These are phyloP conservation scores for Felis chaus DNA, from an alignment of 2,113 vertebrate species.

Conservation along the genomic window DNA sequence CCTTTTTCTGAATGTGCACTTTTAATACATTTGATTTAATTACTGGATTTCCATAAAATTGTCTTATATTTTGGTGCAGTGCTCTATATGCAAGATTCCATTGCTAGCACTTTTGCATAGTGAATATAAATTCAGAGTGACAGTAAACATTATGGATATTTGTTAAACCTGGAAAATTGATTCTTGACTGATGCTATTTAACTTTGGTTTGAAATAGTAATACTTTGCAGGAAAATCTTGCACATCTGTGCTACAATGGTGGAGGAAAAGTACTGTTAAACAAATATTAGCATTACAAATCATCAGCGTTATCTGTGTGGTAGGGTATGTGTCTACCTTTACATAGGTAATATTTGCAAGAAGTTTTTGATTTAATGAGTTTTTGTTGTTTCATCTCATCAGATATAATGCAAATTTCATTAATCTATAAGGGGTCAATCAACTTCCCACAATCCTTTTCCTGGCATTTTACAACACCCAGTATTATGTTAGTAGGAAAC, in stretches of 20 bases:
- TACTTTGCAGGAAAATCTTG: constrained; percentile 38
- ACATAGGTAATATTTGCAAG: background rate
- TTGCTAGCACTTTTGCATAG: constrained; percentile 28
- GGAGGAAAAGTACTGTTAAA: background rate
- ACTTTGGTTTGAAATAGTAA: constrained; percentile 20
- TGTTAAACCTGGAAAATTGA: constrained; percentile 52
- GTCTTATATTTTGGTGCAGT: constrained; percentile 38
- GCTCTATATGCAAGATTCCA: background rate
- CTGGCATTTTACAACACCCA: background rate
- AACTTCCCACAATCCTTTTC: background rate
- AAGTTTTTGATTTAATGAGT: background rate
- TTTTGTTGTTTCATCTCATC: background rate
- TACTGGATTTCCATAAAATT: constrained; percentile 45
- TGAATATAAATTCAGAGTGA: constrained; percentile 52
- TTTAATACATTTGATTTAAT: constrained; percentile 56
- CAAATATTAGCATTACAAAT: background rate
- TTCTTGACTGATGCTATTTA: constrained; percentile 43
- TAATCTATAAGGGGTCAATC: background rate
- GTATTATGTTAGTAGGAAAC: background rate
- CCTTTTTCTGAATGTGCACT: background rate
- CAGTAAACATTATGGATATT: constrained; percentile 55
- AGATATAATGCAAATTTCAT: background rate
- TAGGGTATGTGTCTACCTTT: background rate
- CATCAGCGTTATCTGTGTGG: background rate
- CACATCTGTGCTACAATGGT: background rate